Evolutionary conservation across 2,797 vertebrate genomes (phyloP).

Genomic region (Salarias fasciatus): DNA sequence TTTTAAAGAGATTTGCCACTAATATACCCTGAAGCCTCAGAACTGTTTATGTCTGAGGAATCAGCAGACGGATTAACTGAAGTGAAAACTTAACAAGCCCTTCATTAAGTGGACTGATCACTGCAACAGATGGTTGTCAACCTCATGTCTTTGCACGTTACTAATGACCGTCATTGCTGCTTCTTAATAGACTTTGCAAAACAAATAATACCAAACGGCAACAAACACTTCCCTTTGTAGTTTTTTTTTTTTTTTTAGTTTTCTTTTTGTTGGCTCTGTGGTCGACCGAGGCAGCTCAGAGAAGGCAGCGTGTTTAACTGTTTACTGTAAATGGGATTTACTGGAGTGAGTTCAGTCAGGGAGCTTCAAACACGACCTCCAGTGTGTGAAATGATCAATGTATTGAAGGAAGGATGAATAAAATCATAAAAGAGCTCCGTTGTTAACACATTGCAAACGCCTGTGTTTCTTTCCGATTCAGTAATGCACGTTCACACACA

Average conservation of each 20-base stretch:
- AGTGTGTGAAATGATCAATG: constrained; percentile 10
- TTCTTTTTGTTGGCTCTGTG: background rate
- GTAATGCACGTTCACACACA: background rate
- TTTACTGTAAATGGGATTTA: constrained; percentile 19
- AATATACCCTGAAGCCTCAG: background rate
- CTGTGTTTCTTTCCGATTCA: too few species aligned
- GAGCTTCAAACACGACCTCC: background rate
- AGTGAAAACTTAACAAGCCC: constrained; percentile 30
- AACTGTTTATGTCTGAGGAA: constrained; percentile 17
- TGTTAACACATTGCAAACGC: background rate
- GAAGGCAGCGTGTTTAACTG: constrained; percentile 4
- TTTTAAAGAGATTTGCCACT: too few species aligned
- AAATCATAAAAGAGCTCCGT: constrained; percentile 1
- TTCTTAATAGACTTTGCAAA: too few species aligned
- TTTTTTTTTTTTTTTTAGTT: background rate
- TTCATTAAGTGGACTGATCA: constrained; percentile 5
- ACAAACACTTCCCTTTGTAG: background rate
- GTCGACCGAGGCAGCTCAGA: background rate
- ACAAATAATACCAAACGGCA: too few species aligned
- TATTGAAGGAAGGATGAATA: constrained; percentile 23
- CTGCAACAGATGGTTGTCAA: constrained; percentile 24
- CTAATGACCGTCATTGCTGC: too few species aligned
- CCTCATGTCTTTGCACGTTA: background rate
- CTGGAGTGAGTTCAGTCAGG: constrained; percentile 11
- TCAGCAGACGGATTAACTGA: constrained; percentile 20